Base-by-base conservation (phyloP, 2,888 invertebrate species). In the Chalcosyrphus nemorum region DNA sequence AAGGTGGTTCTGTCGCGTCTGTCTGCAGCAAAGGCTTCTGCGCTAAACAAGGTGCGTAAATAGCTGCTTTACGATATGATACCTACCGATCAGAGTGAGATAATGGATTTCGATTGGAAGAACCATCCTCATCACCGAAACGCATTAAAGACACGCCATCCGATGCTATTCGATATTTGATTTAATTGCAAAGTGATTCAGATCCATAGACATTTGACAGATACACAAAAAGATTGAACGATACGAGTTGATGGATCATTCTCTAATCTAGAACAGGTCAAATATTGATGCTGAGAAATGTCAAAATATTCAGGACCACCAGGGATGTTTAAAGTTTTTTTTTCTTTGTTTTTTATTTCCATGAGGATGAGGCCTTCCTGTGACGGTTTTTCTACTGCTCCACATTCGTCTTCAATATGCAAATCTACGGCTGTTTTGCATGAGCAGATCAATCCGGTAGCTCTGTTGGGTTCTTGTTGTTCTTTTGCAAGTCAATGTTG, bases 271-370 rank as follows among this genome's bases (percentile, higher is more conserved):
- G 52, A 66, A 54, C 81, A 81, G 71, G 71, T 65, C 71, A 66
- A 76, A 77, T 56, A 38, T 77, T 63, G 70, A 71, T 63, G 19
- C 27, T 19, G 19, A 63, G 21, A 65, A 71, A 76, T 76, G 76
- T 81, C 81, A 81, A 76, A 81, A 76, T 68, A 43, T 19, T 3
- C 32, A 29, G 38, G 81, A 81, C 81, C 81, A 81, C 81, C 81
- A 71, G 29, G 52, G 43, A 71, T 9, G 63, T 59, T 4, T 65
- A 56, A 61, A 66, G 38, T 11, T 27, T 56, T 24, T 15, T 77
- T 56, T 7, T 15, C 50, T 38, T 47, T 24, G 21, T 56, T 15
- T 43, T 9, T 52, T 21, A 2, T 29, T 56, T 43, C 13, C 7
- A 52, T 66, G 15, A 52, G 11, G 52, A 17, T 27, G 52, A n/a